Base-by-base conservation (phyloP, 37 sponge, comb jelly and placozoan species). In the Corticium candelabrum region DNA sequence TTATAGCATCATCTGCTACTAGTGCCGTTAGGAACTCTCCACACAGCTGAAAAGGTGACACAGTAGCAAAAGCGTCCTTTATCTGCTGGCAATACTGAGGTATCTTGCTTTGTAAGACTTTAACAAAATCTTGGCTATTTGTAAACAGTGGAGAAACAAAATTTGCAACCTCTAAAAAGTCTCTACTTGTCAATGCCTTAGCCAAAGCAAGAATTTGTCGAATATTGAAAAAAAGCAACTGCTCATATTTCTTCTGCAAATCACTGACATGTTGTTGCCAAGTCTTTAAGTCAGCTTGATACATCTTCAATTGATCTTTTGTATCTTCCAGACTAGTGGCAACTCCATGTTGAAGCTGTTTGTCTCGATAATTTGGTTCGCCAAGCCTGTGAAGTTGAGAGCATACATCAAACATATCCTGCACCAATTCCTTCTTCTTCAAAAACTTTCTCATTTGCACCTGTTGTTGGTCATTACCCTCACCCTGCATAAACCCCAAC, bases 401-500 rank as follows among this genome's bases (percentile, higher is more conserved):
- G 62, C 15, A 50, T 21, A 50, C 11, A 50, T 21, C 21, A 21
- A 50, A 50, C 15, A 50, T 50, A 27, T 50, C 62, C 15, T 21
- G 62, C 11, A 50, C 11, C 21, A 50, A 50, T 50, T 50, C 62
- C 15, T 27, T 27, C 62, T 50, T 11, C 15, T 21, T 11, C 21
- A 27, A 21, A 50, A 50, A 50, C 21, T 50, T 11, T 21, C 21
- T 50, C 11, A 50, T 50, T 50, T 50, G 62, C 62, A 27, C 15
- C 62, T 50, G 62, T 11, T 50, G 62, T 27, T 11, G 21, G 62
- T 79, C 86, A 33, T 88, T 86, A 56, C 81, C 85, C 41, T 85
- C 86, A 1, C 73, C 74, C 38, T 90, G 90, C 39, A 94, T 73
- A 71, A 94, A 90, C 31, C 94, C 94, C 35, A 94, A 74, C 68